A percentile compares a stretch with the other conserved stretches of the same genome.
These are phyloP conservation scores for Pheosia gnoma DNA, from an alignment of 2,888 invertebrate genomes.

Conservation along the genomic window DNA sequence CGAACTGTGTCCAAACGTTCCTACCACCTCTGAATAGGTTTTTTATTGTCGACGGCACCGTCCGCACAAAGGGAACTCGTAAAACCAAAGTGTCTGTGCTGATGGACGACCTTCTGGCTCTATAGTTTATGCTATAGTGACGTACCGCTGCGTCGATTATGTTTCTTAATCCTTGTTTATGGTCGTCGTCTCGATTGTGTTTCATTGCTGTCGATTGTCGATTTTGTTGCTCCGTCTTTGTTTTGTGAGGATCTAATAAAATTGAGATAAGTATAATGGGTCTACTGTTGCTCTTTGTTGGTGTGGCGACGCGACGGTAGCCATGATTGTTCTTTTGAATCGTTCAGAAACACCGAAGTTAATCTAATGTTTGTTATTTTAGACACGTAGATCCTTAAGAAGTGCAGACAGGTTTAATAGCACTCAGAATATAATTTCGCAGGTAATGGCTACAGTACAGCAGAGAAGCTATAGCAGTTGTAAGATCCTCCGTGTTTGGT, in stretches of 20 bases:
- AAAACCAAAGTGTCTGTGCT: constrained; percentile 61
- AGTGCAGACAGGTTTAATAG: background rate
- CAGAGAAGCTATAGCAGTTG: too few species aligned
- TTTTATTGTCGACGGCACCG: constrained; percentile 59
- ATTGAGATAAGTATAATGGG: constrained; percentile 6
- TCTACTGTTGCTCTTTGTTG: background rate
- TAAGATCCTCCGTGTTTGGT: too few species aligned
- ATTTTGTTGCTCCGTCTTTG: constrained; percentile 32
- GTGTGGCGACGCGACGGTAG: constrained; percentile 1
- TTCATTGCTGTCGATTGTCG: constrained; percentile 41
- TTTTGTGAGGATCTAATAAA: constrained; percentile 13
- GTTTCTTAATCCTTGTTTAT: constrained; percentile 65
- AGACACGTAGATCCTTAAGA: constrained; percentile 5
- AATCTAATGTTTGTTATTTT: constrained; percentile 7
- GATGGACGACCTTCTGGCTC: constrained; percentile 61
- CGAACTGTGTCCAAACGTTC: constrained; percentile 54
- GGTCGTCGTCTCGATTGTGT: constrained; percentile 48
- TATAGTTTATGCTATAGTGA: constrained; percentile 48
- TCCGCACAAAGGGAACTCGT: constrained; percentile 68
- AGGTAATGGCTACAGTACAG: too few species aligned
- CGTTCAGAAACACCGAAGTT: background rate
- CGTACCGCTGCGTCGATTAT: constrained; percentile 52
- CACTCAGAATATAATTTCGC: too few species aligned
- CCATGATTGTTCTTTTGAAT: background rate
- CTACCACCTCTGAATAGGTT: constrained; percentile 57